Base-by-base conservation (phyloP, 2,888 invertebrate species). In the Crepidodera aurea region DNA sequence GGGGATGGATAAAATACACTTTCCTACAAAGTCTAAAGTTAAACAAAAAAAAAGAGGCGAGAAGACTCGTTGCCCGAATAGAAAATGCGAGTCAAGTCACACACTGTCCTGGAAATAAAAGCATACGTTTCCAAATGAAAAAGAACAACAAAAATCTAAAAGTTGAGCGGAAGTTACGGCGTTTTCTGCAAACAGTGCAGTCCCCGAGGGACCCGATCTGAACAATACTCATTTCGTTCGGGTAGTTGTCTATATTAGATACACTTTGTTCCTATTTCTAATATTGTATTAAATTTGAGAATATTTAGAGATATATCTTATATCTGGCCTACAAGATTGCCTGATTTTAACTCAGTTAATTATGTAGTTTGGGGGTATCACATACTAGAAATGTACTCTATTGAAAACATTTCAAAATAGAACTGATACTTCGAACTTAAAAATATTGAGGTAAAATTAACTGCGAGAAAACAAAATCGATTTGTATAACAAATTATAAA, bases 91-190 rank as follows among this genome's bases (percentile, higher is more conserved):
- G 75, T 75, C 77, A 69, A 75, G 76, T 77, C 77, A 76, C 75
- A 76, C 55, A 55, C 42, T 22, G 63, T 57, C 58, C 60, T 70
- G 70, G 60, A 73, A 74, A 71, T 71, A 66, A 68, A 70, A 73
- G 72, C 74, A 73, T 75, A 73, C 73, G 72, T 71, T 66, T 67
- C 70, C 29, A 73, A 76, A 77, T 76, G 75, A 73, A 75, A 75
- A 77, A 76, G 77, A 77, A 76, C 77, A 77, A 77, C 77, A 76
- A 74, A 76, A 75, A 76, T 74, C 73, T 69, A 71, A 63, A 74
- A 75, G 73, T 77, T 73, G 67, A 72, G 57, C 70, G 69, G 65
- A 73, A 77, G 76, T 76, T 77, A 75, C 66, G 72, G 75, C 71
- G 75, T 76, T 76, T 76, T 75, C 76, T 71, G 71, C 68, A 74